phyloP scores from a whole-genome alignment of 2,888 invertebrate species.

The Trissolcus brochymenae region DNA sequence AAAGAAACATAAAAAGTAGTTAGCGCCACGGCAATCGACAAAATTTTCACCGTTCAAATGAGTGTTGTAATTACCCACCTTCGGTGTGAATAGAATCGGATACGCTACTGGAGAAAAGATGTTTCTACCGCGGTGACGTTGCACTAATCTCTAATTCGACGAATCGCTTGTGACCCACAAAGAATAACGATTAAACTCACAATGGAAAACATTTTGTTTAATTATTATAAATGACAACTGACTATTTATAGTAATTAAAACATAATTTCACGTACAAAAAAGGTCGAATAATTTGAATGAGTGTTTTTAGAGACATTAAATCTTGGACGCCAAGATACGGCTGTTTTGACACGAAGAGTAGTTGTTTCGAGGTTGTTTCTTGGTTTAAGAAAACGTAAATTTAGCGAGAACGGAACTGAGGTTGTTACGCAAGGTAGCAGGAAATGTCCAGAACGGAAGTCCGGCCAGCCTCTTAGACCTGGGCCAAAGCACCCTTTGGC shows the following conservation, averaged over 20 bases:
- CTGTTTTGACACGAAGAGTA: too few species aligned
- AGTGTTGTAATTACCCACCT: slow-evolving; percentile 15
- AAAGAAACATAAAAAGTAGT: not conserved
- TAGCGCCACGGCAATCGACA: slow-evolving; percentile 9
- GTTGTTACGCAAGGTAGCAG: slow-evolving; percentile 57
- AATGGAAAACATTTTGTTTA: too few species aligned
- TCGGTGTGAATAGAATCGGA: slow-evolving; percentile 38
- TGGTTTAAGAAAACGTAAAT: slow-evolving; percentile 61
- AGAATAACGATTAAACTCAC: too few species aligned
- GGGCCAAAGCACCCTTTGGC: slow-evolving; percentile 59
- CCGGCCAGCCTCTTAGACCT: slow-evolving; percentile 63
- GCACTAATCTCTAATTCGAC: not conserved
- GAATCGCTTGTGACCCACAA: too few species aligned
- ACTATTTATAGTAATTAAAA: too few species aligned
- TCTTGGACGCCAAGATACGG: too few species aligned
- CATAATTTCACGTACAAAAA: too few species aligned
- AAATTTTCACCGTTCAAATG: too few species aligned
- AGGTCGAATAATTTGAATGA: too few species aligned
- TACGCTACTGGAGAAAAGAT: slow-evolving; percentile 35
- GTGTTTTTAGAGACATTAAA: too few species aligned
- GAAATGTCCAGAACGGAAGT: slow-evolving; percentile 67
- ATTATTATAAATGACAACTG: too few species aligned
- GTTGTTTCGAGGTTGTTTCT: slow-evolving; percentile 51
- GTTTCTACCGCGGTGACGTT: slow-evolving; percentile 20
- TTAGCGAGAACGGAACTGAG: slow-evolving; percentile 58